These are phyloP conservation scores for Solen grandis DNA, from an alignment of 1,140 invertebrate genomes.

Conservation along the genomic window DNA sequence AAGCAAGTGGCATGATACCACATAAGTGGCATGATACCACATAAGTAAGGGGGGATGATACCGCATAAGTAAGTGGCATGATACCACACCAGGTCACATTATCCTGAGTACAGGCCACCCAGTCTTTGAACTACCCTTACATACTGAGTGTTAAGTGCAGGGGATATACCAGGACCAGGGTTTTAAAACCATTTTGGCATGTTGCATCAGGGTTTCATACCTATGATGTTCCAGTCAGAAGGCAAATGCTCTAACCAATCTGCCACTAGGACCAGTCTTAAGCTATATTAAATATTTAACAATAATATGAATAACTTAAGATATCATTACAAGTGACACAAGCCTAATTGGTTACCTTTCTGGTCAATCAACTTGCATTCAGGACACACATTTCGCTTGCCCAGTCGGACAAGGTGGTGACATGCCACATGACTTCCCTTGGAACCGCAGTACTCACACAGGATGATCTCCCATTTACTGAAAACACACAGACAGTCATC, in stretches of 20 bases:
- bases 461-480: constrained; percentile 83
- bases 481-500: too few relatives aligned
- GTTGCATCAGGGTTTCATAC: background rate
- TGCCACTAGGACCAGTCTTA: background rate
- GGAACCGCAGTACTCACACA: constrained; percentile 85
- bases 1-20: too few relatives aligned
- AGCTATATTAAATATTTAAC: background rate
- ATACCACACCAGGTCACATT: too few relatives aligned
- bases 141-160: too few relatives aligned
- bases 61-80: too few relatives aligned
- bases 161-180: too few relatives aligned
- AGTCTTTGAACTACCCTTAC: too few relatives aligned
- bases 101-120: too few relatives aligned
- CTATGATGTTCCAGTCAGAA: background rate
- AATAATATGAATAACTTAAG: background rate
- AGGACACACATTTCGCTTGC: constrained; percentile 58
- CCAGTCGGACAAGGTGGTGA: constrained; percentile 43
- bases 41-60: too few relatives aligned
- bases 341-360: too few relatives aligned
- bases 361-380: constrained; percentile 58
- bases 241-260: background rate
- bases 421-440: constrained; percentile 83
- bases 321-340: background rate
- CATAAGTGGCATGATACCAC: too few relatives aligned
- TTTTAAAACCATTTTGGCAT: background rate